Evolutionary conservation across 2,113 vertebrate genomes (phyloP).

Genomic region (Centropus bengalensis): DNA sequence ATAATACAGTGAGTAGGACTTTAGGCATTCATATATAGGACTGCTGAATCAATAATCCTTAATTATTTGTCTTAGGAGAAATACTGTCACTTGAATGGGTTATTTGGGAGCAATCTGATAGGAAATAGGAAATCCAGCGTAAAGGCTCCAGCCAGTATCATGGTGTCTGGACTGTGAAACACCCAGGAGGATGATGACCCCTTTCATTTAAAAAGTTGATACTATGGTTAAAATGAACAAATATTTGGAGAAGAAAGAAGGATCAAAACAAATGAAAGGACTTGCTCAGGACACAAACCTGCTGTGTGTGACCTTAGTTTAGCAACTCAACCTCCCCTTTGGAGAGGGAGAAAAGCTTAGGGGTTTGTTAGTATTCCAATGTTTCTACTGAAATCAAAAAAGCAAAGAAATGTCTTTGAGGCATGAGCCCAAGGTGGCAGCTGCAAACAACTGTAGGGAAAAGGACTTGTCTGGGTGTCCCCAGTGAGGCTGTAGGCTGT

Average conservation of each 20-base stretch:
- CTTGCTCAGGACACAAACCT: not conserved
- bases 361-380: not conserved
- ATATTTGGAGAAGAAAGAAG: constrained; percentile 2
- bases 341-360: not conserved
- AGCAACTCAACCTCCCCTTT: not conserved
- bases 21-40: not conserved
- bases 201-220: not conserved
- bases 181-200: not conserved
- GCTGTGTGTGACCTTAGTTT: not conserved
- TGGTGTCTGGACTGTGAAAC: not conserved
- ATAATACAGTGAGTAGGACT: not conserved
- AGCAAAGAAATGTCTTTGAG: not conserved
- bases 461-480: not conserved
- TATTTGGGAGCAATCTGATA: not conserved
- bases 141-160: not conserved
- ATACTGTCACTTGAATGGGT: not conserved
- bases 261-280: not conserved
- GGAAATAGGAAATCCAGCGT: not conserved
- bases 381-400: not conserved
- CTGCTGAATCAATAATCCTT: not conserved
- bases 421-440: not conserved
- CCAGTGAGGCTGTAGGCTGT: not conserved
- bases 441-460: not conserved
- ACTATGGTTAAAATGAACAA: not conserved
- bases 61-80: not conserved